Conservation (phyloP, 1,140 invertebrate species). For the Halesus radiatus region DNA sequence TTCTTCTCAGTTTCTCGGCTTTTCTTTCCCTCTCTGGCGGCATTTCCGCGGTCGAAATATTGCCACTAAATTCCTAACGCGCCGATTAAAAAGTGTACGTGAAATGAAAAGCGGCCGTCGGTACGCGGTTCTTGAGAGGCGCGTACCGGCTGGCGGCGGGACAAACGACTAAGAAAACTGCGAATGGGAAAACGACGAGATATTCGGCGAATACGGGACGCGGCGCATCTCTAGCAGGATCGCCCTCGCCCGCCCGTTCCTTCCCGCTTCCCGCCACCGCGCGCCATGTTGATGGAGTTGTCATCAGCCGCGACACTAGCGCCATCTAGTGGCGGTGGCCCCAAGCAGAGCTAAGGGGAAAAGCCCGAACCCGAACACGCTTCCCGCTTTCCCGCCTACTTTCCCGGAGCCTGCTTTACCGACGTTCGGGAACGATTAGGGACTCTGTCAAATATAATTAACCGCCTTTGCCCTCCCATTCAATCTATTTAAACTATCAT, state of each 20-base stretch:
- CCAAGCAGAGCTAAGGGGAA: not conserved
- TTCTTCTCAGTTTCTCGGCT: conserved; percentile 15
- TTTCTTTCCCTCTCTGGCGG: conserved; percentile 25
- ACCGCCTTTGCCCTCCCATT: too few relatives aligned
- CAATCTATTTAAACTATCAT: too few relatives aligned
- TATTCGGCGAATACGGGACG: conserved; percentile 29
- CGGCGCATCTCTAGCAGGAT: conserved; percentile 29
- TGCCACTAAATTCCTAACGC: conserved; percentile 20
- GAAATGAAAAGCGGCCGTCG: conserved; percentile 11
- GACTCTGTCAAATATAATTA: too few relatives aligned
- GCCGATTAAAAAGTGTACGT: conserved; percentile 28
- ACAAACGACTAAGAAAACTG: conserved; percentile 42
- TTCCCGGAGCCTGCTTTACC: conserved; percentile 14
- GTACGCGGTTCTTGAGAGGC: conserved; percentile 11
- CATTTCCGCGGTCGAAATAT: conserved; percentile 11
- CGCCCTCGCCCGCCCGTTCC: not conserved
- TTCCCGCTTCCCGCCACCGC: not conserved
- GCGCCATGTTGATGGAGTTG: conserved; percentile 10
- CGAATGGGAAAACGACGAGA: conserved; percentile 37
- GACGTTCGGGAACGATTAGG: not conserved
- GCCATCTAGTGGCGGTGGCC: not conserved
- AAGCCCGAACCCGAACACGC: not conserved
- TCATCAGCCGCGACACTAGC: not conserved
- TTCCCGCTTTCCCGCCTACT: conserved; percentile 16
- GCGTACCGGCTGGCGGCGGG: conserved; percentile 28